Conservation (phyloP, 1,140 invertebrate species). For the Zeugodacus cucurbitae region DNA sequence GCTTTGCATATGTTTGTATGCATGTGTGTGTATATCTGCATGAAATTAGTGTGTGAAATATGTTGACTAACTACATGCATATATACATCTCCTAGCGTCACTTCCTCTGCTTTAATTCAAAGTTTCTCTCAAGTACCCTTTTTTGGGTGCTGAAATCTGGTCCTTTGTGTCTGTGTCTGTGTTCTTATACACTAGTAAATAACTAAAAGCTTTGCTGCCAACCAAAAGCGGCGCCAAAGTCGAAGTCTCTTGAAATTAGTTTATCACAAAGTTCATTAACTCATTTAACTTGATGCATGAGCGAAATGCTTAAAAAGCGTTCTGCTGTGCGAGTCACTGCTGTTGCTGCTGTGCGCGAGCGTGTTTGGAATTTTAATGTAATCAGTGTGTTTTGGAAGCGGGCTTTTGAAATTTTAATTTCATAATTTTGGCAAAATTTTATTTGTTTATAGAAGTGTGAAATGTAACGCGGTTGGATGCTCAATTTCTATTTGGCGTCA, state of each 20-base stretch:
- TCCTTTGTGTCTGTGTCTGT: background rate
- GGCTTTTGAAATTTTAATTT: background rate
- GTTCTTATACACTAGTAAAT: background rate
- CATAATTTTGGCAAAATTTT: background rate
- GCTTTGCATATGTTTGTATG: background rate
- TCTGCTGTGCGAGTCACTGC: background rate
- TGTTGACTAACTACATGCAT: too few species aligned
- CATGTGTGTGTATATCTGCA: background rate
- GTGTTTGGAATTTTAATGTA: constrained; percentile 13
- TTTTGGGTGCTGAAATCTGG: background rate
- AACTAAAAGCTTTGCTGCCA: background rate
- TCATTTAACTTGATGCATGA: constrained; percentile 25
- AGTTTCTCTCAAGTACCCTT: constrained; percentile 6
- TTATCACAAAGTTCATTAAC: constrained; percentile 34
- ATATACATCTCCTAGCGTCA: too few species aligned
- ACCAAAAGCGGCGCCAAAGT: background rate
- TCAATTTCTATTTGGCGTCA: too few species aligned
- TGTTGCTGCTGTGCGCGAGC: too few species aligned
- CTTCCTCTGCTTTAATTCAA: background rate
- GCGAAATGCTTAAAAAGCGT: background rate
- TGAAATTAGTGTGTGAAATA: too few species aligned
- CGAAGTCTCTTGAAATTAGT: constrained; percentile 3
- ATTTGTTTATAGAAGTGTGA: too few species aligned
- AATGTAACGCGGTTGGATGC: too few species aligned
- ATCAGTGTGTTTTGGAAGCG: background rate